These are phyloP conservation scores for Bombus haemorrhoidalis DNA, from an alignment of 1,140 invertebrate species.

Conservation along the genomic window DNA sequence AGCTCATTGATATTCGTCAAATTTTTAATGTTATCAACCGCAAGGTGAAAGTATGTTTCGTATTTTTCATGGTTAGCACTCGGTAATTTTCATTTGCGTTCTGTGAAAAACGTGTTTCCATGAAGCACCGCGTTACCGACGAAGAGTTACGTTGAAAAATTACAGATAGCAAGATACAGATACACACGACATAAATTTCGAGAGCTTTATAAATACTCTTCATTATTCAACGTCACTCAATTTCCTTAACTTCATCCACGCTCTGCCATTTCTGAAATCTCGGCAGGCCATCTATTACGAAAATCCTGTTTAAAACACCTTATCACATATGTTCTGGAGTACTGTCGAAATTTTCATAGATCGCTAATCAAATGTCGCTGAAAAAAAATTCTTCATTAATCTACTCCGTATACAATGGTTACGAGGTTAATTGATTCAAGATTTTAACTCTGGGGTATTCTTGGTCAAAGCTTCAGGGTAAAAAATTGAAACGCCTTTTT, in stretches of 20 bases:
- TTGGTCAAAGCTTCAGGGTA: neutral
- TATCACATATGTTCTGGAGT: neutral
- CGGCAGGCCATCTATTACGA: neutral
- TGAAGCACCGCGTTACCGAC: neutral
- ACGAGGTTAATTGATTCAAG: neutral
- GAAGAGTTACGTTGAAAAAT: neutral
- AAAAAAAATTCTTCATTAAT: neutral
- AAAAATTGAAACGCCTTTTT: neutral
- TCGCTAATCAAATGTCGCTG: neutral
- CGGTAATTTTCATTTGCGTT: constrained; percentile 14
- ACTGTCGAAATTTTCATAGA: neutral
- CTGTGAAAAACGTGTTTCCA: neutral
- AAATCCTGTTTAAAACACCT: neutral
- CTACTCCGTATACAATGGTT: neutral
- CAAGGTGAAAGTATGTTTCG: neutral
- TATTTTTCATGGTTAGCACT: neutral
- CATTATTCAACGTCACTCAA: constrained; percentile 9
- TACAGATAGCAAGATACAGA: neutral
- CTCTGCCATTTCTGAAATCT: neutral
- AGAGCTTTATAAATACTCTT: constrained; percentile 16
- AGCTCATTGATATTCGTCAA: neutral
- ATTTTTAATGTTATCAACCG: neutral
- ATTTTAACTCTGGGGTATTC: neutral
- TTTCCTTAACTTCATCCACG: neutral
- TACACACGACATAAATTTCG: neutral